These are phyloP conservation scores for Stichopus chloronotus DNA, from an alignment of 35 echinoderm and acorn worm species.

Conservation along the genomic window DNA sequence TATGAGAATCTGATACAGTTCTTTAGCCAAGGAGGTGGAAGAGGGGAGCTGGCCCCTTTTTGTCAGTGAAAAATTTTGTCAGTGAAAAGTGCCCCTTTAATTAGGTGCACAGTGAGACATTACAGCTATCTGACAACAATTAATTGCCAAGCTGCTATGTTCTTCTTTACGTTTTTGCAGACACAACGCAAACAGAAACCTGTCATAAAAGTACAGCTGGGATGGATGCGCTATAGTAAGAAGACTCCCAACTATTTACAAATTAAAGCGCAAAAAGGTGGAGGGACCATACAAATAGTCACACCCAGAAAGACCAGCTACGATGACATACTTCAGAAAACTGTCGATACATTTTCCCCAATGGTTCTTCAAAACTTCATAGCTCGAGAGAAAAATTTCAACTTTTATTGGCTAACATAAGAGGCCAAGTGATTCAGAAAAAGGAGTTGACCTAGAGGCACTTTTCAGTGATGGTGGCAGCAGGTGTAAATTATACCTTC, in stretches of 20 bases:
- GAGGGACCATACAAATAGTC: not conserved
- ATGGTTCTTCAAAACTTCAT: slow-evolving; percentile 1
- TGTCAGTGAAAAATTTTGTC: no score
- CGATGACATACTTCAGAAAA: not conserved
- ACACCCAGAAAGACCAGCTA: not conserved
- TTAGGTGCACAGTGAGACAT: no score
- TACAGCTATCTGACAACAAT: no score
- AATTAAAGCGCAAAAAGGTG: not conserved
- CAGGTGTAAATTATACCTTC: not conserved
- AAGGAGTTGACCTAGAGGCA: not conserved
- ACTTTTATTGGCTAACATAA: not conserved
- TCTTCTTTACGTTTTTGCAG: not conserved
- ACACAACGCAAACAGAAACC: not conserved
- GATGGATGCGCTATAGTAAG: not conserved
- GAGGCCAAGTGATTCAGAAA: not conserved
- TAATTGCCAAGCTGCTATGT: not conserved
- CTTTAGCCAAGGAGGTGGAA: no score
- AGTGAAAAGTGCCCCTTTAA: no score
- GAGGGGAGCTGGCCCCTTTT: no score
- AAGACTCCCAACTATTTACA: not conserved
- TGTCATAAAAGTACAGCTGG: not conserved
- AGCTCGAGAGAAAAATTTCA: not conserved
- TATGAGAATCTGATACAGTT: no score
- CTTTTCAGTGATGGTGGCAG: not conserved
- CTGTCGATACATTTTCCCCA: not conserved